Evolutionary conservation across 2,888 invertebrate genomes (phyloP).

Genomic region (Doris montereyensis): DNA sequence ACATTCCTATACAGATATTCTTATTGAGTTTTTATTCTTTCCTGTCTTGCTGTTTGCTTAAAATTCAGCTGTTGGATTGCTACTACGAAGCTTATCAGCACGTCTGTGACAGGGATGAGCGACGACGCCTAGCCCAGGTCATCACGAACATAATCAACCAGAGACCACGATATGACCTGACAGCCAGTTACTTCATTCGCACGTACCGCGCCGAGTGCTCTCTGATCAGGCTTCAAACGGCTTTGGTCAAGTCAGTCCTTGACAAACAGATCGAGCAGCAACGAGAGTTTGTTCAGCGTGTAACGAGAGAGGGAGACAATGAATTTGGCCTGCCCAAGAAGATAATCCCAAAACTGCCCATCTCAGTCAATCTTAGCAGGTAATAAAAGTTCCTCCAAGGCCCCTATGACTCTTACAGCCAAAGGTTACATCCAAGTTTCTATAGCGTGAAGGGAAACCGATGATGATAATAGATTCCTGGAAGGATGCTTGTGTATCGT

Average conservation of each 20-base stretch:
- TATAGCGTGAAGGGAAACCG: too few relatives aligned
- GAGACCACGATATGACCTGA: slow-evolving; percentile 68
- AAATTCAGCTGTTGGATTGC: slow-evolving; percentile 70
- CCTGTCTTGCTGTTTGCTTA: too few relatives aligned
- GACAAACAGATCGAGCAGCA: slow-evolving; percentile 71
- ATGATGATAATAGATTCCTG: too few relatives aligned
- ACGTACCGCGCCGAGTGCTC: slow-evolving; percentile 70
- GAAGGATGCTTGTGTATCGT: too few relatives aligned
- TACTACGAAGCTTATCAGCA: slow-evolving; percentile 72
- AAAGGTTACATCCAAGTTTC: too few relatives aligned
- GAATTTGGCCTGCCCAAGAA: slow-evolving; percentile 66
- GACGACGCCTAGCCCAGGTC: slow-evolving; percentile 65
- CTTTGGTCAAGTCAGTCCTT: slow-evolving; percentile 67
- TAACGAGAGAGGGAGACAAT: slow-evolving; percentile 63
- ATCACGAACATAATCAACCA: slow-evolving; percentile 69
- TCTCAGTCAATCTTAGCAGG: slow-evolving; percentile 70
- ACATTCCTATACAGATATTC: too few relatives aligned
- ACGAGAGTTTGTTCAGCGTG: slow-evolving; percentile 67
- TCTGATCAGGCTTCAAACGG: slow-evolving; percentile 60
- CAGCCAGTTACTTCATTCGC: slow-evolving; percentile 65
- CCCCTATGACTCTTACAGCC: too few relatives aligned
- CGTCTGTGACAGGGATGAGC: slow-evolving; percentile 70
- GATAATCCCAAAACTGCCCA: slow-evolving; percentile 67
- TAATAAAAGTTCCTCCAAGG: slow-evolving; percentile 48
- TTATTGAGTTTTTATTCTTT: too few relatives aligned